phyloP scores from a whole-genome alignment of 2,888 invertebrate species.

The Papilio elwesi region DNA sequence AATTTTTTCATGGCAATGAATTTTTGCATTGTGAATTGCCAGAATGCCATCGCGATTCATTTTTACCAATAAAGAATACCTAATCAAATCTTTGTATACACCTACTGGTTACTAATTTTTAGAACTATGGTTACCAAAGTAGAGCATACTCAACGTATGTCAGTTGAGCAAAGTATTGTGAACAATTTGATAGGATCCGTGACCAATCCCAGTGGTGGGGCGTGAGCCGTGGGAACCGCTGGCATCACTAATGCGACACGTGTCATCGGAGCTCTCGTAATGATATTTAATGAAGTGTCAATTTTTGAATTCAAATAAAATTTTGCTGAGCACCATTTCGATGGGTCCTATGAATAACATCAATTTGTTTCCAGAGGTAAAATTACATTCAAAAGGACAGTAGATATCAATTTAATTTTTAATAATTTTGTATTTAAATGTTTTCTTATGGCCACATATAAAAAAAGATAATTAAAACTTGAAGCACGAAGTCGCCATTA shows the following conservation, averaged over 20 bases:
- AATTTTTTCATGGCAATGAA: no score
- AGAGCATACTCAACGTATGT: slow-evolving; percentile 8
- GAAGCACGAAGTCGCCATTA: neutral
- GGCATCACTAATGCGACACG: slow-evolving; percentile 36
- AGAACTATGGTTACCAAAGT: slow-evolving; percentile 3
- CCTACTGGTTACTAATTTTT: neutral
- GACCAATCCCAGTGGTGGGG: slow-evolving; percentile 26
- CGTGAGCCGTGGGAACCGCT: slow-evolving; percentile 20
- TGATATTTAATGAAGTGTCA: slow-evolving; percentile 13
- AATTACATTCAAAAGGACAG: no score
- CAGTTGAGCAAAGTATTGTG: neutral
- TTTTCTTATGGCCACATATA: neutral
- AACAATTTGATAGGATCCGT: slow-evolving; percentile 17
- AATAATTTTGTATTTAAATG: no score
- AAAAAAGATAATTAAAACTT: neutral
- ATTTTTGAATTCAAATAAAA: neutral
- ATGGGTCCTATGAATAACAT: no score
- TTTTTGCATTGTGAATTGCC: no score
- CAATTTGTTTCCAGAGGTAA: no score
- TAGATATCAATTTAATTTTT: no score
- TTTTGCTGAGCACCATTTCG: no score
- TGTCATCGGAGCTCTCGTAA: slow-evolving; percentile 20
- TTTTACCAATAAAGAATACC: no score
- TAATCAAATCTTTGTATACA: no score
- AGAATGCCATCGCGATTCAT: no score